These are phyloP conservation scores for Sialia sialis DNA, from an alignment of 2,113 vertebrate genomes.

Conservation along the genomic window DNA sequence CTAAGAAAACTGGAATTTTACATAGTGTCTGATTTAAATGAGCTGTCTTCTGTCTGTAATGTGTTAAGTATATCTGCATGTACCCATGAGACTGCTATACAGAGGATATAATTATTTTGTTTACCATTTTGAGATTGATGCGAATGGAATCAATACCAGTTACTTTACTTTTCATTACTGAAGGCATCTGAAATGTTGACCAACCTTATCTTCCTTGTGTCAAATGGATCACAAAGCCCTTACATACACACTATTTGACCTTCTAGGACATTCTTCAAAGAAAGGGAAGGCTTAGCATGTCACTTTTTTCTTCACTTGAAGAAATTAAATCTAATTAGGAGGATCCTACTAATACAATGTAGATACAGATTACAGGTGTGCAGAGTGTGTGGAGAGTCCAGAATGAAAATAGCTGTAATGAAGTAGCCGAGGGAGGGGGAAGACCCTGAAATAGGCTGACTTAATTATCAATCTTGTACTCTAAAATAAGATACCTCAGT, in stretches of 20 bases:
- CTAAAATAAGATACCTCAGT: not conserved
- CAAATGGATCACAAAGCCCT: not conserved
- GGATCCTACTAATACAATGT: not conserved
- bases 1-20: not conserved
- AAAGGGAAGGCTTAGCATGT: not conserved
- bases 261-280: conserved; percentile 15
- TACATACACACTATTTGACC: not conserved
- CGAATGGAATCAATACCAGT: conserved; percentile 6
- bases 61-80: not conserved
- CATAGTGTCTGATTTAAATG: not conserved
- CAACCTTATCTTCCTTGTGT: not conserved
- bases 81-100: not conserved
- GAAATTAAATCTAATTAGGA: conserved; percentile 39
- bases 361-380: not conserved
- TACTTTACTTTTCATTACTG: conserved; percentile 49
- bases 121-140: conserved; percentile 17
- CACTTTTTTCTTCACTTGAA: conserved; percentile 3
- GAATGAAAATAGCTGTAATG: conserved; percentile 1
- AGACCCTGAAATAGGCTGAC: not conserved
- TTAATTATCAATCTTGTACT: not conserved
- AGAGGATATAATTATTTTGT: conserved; percentile 14
- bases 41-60: not conserved
- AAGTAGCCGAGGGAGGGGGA: not conserved
- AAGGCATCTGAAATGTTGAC: conserved; percentile 19
- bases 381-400: not conserved